Percentiles rank a stretch among this genome's conserved stretches.
These are phyloP conservation scores for Phyllostomus discolor DNA, from an alignment of 2,113 vertebrate genomes.

Conservation along the genomic window DNA sequence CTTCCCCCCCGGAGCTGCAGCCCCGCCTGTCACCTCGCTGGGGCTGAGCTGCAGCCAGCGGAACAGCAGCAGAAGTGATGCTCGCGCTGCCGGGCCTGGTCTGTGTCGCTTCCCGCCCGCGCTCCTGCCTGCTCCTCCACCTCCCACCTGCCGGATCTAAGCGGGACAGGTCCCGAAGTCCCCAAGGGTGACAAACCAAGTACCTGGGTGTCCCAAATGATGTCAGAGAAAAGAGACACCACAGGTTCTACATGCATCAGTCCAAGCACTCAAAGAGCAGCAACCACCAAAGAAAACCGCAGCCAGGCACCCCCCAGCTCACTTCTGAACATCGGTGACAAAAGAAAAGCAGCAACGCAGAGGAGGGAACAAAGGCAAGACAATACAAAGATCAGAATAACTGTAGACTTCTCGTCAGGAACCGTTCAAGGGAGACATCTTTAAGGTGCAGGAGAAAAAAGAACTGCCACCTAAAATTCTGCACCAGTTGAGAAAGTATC, in stretches of 20 bases:
- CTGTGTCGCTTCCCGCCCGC: background rate
- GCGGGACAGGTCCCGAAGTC: background rate
- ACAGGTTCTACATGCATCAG: background rate
- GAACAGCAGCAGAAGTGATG: background rate
- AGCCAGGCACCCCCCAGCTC: background rate
- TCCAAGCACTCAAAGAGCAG: background rate
- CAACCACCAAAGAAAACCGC: background rate
- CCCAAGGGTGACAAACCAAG: background rate
- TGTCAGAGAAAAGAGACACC: background rate
- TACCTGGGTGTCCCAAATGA: background rate
- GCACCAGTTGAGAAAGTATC: background rate
- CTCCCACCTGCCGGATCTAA: background rate
- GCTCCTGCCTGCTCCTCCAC: background rate
- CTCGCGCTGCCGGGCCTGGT: background rate
- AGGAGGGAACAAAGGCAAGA: background rate
- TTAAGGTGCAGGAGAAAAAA: background rate
- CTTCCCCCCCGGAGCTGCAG: background rate
- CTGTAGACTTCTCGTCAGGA: background rate
- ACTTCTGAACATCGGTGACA: background rate
- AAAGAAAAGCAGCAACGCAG: background rate
- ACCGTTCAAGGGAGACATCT: background rate
- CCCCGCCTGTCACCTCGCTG: background rate
- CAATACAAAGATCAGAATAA: background rate
- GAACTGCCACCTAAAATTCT: background rate
- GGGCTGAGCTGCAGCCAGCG: background rate